Evolutionary conservation across 2,888 invertebrate species (phyloP).

Genomic region (Pollenia labialis): DNA sequence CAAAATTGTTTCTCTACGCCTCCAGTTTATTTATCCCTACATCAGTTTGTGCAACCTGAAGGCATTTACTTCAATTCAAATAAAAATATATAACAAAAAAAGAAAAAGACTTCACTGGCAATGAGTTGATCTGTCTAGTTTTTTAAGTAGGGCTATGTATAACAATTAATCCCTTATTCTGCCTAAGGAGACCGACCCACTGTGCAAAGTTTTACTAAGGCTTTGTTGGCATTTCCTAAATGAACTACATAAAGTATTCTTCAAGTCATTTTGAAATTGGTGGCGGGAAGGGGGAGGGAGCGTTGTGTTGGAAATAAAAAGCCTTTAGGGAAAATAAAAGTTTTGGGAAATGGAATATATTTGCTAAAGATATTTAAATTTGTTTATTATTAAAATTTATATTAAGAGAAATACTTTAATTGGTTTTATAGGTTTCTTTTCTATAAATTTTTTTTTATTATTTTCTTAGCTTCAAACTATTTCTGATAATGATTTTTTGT

Average conservation of each 20-base stretch:
- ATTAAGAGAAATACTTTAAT: background rate
- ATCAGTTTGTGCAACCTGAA: background rate
- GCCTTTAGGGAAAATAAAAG: too few relatives aligned
- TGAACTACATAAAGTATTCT: too few relatives aligned
- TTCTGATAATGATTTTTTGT: conserved; percentile 59
- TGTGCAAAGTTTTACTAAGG: conserved; percentile 22
- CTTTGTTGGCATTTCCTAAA: background rate
- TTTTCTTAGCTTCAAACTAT: conserved; percentile 4
- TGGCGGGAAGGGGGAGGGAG: too few relatives aligned
- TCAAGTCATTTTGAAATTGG: too few relatives aligned
- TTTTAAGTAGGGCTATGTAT: background rate
- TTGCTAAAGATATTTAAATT: too few relatives aligned
- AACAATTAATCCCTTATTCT: conserved; percentile 32
- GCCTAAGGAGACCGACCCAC: conserved; percentile 39
- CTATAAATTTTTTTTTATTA: background rate
- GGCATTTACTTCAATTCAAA: background rate
- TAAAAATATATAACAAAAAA: background rate
- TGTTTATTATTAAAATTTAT: too few relatives aligned
- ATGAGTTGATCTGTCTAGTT: background rate
- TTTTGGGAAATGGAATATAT: too few relatives aligned
- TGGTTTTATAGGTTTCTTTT: background rate
- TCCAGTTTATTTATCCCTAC: background rate
- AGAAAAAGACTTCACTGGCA: background rate
- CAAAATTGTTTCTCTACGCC: background rate
- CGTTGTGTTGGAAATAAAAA: background rate